Evolutionary conservation across 1,140 invertebrate species (phyloP).

Genomic region (Scaptomyza montana): DNA sequence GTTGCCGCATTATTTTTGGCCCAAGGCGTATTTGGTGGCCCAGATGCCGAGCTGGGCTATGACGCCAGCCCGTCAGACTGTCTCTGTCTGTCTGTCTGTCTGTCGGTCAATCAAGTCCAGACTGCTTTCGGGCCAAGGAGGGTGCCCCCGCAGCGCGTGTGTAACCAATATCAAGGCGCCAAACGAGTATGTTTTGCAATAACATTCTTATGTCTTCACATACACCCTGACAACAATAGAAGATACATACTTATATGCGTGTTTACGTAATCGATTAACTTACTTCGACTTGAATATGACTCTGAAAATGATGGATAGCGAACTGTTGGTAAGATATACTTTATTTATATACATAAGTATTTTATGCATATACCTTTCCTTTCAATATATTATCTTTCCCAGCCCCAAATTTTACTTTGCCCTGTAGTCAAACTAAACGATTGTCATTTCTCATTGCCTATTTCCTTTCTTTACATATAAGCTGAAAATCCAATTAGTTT

Average conservation of each 20-base stretch:
- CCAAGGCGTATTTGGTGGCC: slow-evolving; percentile 1
- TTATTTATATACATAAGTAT: slow-evolving; percentile 15
- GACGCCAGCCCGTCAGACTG: slow-evolving; percentile 46
- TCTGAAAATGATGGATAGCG: slow-evolving; percentile 10
- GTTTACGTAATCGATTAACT: slow-evolving; percentile 59
- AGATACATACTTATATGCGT: slow-evolving; percentile 10
- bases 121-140: slow-evolving; percentile 49
- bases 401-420: background rate
- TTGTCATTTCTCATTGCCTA: slow-evolving; percentile 6
- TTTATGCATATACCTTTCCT: background rate
- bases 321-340: slow-evolving; percentile 25
- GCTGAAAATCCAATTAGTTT: slow-evolving; percentile 11
- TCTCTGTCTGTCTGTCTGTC: slow-evolving; percentile 14
- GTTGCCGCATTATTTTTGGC: background rate
- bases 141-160: slow-evolving; percentile 52
- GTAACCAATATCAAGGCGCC: slow-evolving; percentile 49
- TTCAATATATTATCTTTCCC: background rate
- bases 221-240: slow-evolving; percentile 9
- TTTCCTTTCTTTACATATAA: slow-evolving; percentile 11
- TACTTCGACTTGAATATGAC: slow-evolving; percentile 55
- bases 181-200: slow-evolving; percentile 44
- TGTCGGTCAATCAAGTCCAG: background rate
- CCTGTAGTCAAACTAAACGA: background rate
- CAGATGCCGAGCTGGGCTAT: slow-evolving; percentile 26
- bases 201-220: slow-evolving; percentile 76